Evolutionary conservation across 2,888 invertebrate genomes (phyloP).

Genomic region (Tanypteryx hageni): DNA sequence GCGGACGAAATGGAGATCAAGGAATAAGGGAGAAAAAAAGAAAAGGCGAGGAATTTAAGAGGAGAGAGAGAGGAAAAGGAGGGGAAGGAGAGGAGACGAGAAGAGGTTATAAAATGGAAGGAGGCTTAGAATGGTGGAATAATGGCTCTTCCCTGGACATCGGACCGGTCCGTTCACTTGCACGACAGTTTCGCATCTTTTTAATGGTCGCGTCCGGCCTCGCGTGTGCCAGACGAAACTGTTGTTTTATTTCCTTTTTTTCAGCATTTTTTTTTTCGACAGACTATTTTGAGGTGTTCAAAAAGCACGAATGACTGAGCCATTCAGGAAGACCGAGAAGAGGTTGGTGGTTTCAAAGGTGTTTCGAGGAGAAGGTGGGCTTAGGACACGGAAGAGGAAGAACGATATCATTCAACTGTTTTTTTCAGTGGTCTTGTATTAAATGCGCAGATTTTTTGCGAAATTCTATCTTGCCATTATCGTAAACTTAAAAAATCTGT

Average conservation of each 20-base stretch:
- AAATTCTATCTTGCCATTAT: no score
- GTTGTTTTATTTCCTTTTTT: background rate
- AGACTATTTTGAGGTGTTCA: background rate
- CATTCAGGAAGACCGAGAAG: background rate
- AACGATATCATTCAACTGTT: no score
- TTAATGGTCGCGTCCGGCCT: background rate
- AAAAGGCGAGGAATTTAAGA: background rate
- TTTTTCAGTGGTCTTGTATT: no score
- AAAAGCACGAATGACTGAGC: background rate
- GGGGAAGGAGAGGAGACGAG: background rate
- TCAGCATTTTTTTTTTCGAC: background rate
- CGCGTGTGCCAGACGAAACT: background rate
- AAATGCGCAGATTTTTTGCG: no score
- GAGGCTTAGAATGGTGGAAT: background rate
- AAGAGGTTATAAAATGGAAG: background rate
- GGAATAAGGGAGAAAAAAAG: background rate
- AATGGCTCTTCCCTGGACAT: background rate
- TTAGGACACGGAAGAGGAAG: no score
- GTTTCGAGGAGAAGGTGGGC: no score
- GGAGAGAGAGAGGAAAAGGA: background rate
- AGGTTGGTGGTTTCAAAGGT: no score
- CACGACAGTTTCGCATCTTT: conserved; percentile 1
- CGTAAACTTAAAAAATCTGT: no score
- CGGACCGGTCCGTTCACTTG: background rate
- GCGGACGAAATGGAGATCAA: background rate